Evolutionary conservation across 2,888 invertebrate genomes (phyloP), one percentile per base, ranked within the genome.

Genomic region (Brassicogethes aeneus): DNA sequence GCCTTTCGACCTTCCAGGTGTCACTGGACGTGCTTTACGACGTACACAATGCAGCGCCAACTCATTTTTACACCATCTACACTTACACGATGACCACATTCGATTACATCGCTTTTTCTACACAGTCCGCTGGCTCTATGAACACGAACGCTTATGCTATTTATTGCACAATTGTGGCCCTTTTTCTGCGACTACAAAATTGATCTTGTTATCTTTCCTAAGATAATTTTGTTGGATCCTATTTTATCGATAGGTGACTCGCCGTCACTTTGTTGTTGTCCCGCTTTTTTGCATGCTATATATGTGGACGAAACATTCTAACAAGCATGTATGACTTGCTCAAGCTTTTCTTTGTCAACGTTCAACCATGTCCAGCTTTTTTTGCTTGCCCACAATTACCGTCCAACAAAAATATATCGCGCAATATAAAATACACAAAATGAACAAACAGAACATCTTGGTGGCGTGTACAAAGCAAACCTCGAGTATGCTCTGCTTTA

Each of bases 61-160:
- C 48, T 58, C 57, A 65, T 64, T 64, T 63, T 64, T 65, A 56
- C 56, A 49, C 54, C 48, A 51, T 47, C 43, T 45, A 44, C 43
- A 39, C 47, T 54, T 57, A 62, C 61, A 61, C 53, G 60, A 55
- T 52, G 58, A 53, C 60, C 57, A 61, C 58, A 55, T 59, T 56
- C 60, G 57, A 57, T 59, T 60, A 62, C 61, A 61, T 60, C 58
- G 60, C 56, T 62, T 62, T 61, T 62, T 62, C 57, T 57, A 51
- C 50, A 48, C 5, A 10, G 14, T 12, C 52, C 49, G 50, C 49
- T 44, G 41, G 45, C 48, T 56, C 54, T 56, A 57, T 56, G 57
- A 55, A 57, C 56, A 53, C 48, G 53, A 51, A 44, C 56, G 50
- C 53, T 52, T 46, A 48, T 44, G 52, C 57, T 57, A 59, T 59